phyloP scores from a whole-genome alignment of 2,797 vertebrate genomes.

The Melanotaenia pygmaea region DNA sequence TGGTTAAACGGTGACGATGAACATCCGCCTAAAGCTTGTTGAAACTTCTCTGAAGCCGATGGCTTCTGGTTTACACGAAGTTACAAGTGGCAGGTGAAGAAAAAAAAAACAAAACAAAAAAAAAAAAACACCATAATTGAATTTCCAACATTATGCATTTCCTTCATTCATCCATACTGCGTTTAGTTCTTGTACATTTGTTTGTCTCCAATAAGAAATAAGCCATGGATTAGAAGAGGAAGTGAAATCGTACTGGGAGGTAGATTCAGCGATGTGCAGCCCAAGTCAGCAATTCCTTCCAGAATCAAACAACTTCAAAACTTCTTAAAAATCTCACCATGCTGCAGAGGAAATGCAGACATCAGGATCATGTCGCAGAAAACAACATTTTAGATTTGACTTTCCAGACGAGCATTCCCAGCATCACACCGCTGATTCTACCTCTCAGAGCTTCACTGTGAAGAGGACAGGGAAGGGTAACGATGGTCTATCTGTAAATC shows the following conservation, averaged over 20 bases:
- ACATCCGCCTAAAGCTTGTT: not conserved
- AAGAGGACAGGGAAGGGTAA: conserved; percentile 8
- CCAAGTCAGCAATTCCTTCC: not conserved
- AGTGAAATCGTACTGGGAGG: conserved; percentile 9
- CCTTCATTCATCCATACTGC: conserved; percentile 5
- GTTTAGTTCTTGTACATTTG: conserved; percentile 36
- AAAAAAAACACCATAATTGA: not conserved
- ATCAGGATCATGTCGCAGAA: conserved; percentile 41
- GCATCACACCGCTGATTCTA: conserved; percentile 31
- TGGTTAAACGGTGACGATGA: not conserved
- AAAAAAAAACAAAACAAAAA: too few species aligned
- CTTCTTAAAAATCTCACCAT: not conserved
- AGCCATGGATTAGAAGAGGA: conserved; percentile 56
- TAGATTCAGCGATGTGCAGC: conserved; percentile 21
- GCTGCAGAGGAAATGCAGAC: not conserved
- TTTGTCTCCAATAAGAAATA: conserved; percentile 57
- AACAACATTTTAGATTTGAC: not conserved
- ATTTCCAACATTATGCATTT: not conserved
- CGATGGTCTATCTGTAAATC: conserved; percentile 44
- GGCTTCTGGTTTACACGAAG: conserved; percentile 13
- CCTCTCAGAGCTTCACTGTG: conserved; percentile 25
- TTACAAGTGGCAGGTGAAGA: not conserved
- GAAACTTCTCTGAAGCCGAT: not conserved
- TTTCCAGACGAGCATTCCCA: not conserved
- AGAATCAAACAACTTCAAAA: not conserved